Evolutionary conservation across 2,888 invertebrate species (phyloP).

Genomic region (Keiferia lycopersicella): DNA sequence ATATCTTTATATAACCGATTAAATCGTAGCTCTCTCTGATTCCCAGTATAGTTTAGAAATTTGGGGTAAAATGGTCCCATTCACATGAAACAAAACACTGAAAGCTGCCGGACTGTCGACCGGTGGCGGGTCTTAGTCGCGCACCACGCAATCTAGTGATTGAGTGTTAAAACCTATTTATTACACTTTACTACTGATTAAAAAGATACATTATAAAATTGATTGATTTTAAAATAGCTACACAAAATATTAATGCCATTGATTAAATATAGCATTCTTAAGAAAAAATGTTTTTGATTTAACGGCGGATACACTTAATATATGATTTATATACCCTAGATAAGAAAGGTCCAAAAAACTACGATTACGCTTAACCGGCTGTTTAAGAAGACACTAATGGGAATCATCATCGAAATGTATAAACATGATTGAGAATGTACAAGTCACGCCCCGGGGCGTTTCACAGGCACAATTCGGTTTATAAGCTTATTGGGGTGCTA

Average conservation of each 20-base stretch:
- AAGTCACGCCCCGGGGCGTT: conserved; percentile 40
- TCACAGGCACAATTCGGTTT: conserved; percentile 62
- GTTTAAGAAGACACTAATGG: conserved; percentile 40
- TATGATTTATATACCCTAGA: conserved; percentile 40
- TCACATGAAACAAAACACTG: conserved; percentile 76
- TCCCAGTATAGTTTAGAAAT: conserved; percentile 50
- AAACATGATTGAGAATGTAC: conserved; percentile 34
- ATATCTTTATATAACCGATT: conserved; percentile 31
- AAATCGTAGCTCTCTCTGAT: conserved; percentile 47
- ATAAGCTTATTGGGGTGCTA: conserved; percentile 52
- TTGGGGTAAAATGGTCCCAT: conserved; percentile 75
- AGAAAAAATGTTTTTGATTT: conserved; percentile 54
- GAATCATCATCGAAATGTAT: conserved; percentile 46
- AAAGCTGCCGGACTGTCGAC: conserved; percentile 53
- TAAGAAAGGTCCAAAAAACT: conserved; percentile 48
- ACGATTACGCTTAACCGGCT: conserved; percentile 48
- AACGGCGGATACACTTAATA: conserved; percentile 42
- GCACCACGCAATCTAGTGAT: conserved; percentile 54
- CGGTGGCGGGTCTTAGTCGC: background rate
- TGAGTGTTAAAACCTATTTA: conserved; percentile 39
- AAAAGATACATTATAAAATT: conserved; percentile 53
- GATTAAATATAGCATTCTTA: conserved; percentile 65
- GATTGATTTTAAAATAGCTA: conserved; percentile 60
- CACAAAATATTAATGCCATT: conserved; percentile 76
- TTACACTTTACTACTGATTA: conserved; percentile 54